Evolutionary conservation across 2,888 invertebrate species (phyloP).

Genomic region (Orthosia incerta): DNA sequence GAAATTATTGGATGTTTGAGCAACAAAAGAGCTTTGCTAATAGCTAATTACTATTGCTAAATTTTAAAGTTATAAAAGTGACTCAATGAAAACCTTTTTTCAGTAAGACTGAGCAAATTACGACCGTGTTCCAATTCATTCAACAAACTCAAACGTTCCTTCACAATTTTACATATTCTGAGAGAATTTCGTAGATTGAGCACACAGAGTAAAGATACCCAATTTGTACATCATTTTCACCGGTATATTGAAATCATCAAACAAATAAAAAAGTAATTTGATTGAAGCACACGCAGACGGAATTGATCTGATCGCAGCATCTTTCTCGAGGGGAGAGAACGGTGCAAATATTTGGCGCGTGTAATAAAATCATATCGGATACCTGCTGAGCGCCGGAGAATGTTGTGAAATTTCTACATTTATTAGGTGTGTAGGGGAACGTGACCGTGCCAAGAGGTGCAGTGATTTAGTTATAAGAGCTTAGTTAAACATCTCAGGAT

Average conservation of each 20-base stretch:
- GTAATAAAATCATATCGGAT: constrained; percentile 83
- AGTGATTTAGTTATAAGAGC: constrained; percentile 4
- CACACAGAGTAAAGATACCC: not conserved
- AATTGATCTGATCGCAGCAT: constrained; percentile 57
- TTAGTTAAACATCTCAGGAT: not conserved
- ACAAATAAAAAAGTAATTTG: constrained; percentile 62
- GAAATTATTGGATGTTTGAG: too few species aligned
- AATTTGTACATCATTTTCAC: constrained; percentile 24
- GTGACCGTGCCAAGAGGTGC: not conserved
- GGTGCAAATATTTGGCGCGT: constrained; percentile 80
- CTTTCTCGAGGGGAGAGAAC: constrained; percentile 54
- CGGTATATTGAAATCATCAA: constrained; percentile 53
- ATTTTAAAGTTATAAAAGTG: too few species aligned
- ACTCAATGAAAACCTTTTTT: too few species aligned
- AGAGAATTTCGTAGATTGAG: not conserved
- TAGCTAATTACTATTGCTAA: too few species aligned
- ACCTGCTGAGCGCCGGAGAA: constrained; percentile 70
- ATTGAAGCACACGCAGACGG: constrained; percentile 54
- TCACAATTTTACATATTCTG: not conserved
- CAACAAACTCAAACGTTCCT: not conserved
- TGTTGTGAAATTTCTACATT: not conserved
- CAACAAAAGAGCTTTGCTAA: too few species aligned
- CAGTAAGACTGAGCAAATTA: too few species aligned
- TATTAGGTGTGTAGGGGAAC: constrained; percentile 4
- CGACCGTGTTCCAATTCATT: not conserved